A percentile compares a stretch with the other conserved stretches of the same genome.
Evolutionary conservation across 2,888 invertebrate genomes (phyloP).

Genomic region (Scaptomyza caliginosa): DNA sequence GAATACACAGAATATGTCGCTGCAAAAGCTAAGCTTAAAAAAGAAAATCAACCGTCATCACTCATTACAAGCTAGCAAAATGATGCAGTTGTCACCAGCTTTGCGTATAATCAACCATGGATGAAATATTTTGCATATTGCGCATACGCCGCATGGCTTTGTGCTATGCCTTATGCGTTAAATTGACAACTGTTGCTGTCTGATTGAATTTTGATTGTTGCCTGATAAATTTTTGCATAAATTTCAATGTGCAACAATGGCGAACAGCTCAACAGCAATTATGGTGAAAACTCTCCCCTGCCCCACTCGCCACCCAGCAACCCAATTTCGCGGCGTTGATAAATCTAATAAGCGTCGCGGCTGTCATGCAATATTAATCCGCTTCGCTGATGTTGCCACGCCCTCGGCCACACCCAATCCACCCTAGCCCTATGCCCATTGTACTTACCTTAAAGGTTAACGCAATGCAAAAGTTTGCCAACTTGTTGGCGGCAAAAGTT

Average conservation of each 20-base stretch:
- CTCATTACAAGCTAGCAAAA: slow-evolving; percentile 43
- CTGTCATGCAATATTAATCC: slow-evolving; percentile 63
- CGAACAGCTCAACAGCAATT: slow-evolving; percentile 49
- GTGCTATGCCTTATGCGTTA: slow-evolving; percentile 23
- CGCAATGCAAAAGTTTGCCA: slow-evolving; percentile 60
- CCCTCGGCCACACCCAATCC: background rate
- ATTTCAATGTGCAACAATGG: slow-evolving; percentile 34
- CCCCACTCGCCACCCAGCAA: slow-evolving; percentile 34
- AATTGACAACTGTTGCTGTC: slow-evolving; percentile 77
- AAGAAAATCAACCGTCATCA: background rate
- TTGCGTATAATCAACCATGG: slow-evolving; percentile 27
- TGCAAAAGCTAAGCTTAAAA: no score
- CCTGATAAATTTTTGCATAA: slow-evolving; percentile 56
- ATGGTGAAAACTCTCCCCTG: slow-evolving; percentile 33
- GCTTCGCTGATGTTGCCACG: slow-evolving; percentile 10
- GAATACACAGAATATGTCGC: no score
- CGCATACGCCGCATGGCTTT: slow-evolving; percentile 49
- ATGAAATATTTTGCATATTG: slow-evolving; percentile 37
- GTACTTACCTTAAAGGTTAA: slow-evolving; percentile 61
- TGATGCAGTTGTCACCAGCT: slow-evolving; percentile 42
- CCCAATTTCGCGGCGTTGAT: slow-evolving; percentile 64
- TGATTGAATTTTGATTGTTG: slow-evolving; percentile 74
- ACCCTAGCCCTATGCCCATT: background rate
- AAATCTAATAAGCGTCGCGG: slow-evolving; percentile 76
- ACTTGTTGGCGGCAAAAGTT: slow-evolving; percentile 65